These are phyloP conservation scores for Dendroctonus valens DNA, from an alignment of 1,140 invertebrate species.

Conservation along the genomic window DNA sequence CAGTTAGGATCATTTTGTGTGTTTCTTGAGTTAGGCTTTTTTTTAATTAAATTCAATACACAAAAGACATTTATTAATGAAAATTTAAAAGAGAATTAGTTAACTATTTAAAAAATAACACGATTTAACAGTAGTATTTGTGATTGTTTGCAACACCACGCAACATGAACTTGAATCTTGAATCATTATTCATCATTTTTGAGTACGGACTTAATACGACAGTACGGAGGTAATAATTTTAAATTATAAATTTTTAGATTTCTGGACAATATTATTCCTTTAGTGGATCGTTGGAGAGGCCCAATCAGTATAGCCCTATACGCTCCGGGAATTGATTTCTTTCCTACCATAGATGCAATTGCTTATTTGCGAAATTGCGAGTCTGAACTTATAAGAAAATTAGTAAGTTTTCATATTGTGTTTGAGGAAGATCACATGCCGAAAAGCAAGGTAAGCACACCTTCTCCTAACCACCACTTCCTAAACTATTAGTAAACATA, in stretches of 20 bases:
- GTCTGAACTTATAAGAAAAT: conserved; percentile 53
- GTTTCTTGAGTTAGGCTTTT: too few species aligned
- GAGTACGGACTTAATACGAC: too few species aligned
- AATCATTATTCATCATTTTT: too few species aligned
- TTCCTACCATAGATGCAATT: conserved; percentile 58
- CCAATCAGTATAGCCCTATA: conserved; percentile 70
- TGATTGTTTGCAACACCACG: not conserved
- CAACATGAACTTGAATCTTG: too few species aligned
- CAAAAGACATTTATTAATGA: too few species aligned
- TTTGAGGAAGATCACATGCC: conserved; percentile 63
- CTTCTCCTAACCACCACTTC: not conserved
- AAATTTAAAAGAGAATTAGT: too few species aligned
- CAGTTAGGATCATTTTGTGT: too few species aligned
- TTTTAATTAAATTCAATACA: too few species aligned
- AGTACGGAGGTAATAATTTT: not conserved
- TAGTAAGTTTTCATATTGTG: conserved; percentile 66
- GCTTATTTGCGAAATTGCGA: conserved; percentile 59
- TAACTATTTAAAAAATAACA: not conserved
- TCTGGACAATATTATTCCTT: conserved; percentile 42
- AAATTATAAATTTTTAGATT: conserved; percentile 36
- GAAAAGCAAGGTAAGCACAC: conserved; percentile 42
- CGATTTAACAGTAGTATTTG: not conserved
- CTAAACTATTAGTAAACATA: not conserved
- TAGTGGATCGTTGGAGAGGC: conserved; percentile 52
- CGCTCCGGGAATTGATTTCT: conserved; percentile 66